phyloP scores from a whole-genome alignment of 2,888 invertebrate genomes.

The Cylloceria caligata region DNA sequence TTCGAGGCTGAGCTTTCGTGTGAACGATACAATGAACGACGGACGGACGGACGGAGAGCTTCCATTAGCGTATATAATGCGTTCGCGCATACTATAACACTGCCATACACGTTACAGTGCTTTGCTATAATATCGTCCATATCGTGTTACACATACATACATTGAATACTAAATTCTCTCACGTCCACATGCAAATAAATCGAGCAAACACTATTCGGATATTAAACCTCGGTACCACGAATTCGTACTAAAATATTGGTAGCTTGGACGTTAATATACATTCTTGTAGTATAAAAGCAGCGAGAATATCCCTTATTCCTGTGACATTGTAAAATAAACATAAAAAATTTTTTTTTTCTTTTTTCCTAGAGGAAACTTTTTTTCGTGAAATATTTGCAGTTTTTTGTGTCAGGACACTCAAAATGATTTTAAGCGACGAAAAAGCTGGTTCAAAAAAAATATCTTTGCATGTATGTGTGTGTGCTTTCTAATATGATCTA shows the following conservation, averaged over 20 bases:
- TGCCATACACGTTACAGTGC: not conserved
- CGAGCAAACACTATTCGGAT: constrained; percentile 23
- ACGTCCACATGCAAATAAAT: constrained; percentile 11
- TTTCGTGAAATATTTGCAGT: not conserved
- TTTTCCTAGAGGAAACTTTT: not conserved
- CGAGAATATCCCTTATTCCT: not conserved
- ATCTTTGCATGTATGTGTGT: too few relatives aligned
- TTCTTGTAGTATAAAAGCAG: not conserved
- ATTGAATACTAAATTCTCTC: constrained; percentile 16
- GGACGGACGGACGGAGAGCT: constrained; percentile 29
- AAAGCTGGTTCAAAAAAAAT: too few relatives aligned
- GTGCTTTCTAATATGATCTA: too few relatives aligned
- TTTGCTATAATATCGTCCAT: not conserved
- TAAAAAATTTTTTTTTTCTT: not conserved
- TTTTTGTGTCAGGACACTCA: too few relatives aligned
- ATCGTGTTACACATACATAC: not conserved
- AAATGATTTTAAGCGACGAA: too few relatives aligned
- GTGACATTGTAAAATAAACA: not conserved
- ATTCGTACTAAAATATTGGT: not conserved
- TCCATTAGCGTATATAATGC: constrained; percentile 51
- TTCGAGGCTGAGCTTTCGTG: constrained; percentile 44
- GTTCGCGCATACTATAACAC: constrained; percentile 22
- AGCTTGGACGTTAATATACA: not conserved
- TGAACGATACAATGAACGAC: constrained; percentile 37
- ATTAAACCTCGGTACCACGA: constrained; percentile 18